Base-by-base conservation (phyloP, 2,888 invertebrate genomes). In the Orchesellides sinensis region DNA sequence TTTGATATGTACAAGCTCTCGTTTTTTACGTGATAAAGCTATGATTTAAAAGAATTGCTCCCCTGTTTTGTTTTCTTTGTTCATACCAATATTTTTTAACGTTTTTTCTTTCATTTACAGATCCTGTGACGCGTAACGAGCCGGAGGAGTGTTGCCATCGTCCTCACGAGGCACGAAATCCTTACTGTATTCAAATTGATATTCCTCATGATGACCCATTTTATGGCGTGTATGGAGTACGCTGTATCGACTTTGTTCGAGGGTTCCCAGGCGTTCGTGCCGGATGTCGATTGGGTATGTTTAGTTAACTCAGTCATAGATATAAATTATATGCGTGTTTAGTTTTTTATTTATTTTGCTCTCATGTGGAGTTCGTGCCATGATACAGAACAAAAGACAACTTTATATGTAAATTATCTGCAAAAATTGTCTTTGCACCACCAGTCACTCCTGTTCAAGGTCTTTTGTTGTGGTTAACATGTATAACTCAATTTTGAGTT, bases 191-290 rank as follows among this genome's bases (percentile, higher is more conserved):
- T 90, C 96, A 97, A 91, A 96, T 97, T 88, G 92, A 93, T 75
- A 94, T 97, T 65, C 96, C 97, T 0, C 95, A 95, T 87, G 96
- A 97, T 89, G 97, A 97, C 90, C 95, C 96, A 90, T 97, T 97
- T 92, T 97, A 96, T 91, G 92, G 94, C 4, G 91, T 95, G 49
- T 96, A 95, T 90, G 93, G 94, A 87, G 94, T 96, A 68, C 94
- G 94, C 89, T 97, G 97, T 90, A 94, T 96, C 89, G 95, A 97
- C 90, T 96, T 97, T 89, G 96, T 97, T 12, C 92, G 97, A 88
- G 96, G 95, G 49, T 96, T 96, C 90, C 96, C 97, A 14, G 96
- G 95, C 0, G 94, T 95, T 10, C 92, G 96, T 89, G 96, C 96
- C 66, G 96, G 96, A 88, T 97, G 97, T 91, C 93, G 95, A 89